These are phyloP conservation scores for Leptodactylus fallax DNA, from an alignment of 2,797 vertebrate species.

Conservation along the genomic window DNA sequence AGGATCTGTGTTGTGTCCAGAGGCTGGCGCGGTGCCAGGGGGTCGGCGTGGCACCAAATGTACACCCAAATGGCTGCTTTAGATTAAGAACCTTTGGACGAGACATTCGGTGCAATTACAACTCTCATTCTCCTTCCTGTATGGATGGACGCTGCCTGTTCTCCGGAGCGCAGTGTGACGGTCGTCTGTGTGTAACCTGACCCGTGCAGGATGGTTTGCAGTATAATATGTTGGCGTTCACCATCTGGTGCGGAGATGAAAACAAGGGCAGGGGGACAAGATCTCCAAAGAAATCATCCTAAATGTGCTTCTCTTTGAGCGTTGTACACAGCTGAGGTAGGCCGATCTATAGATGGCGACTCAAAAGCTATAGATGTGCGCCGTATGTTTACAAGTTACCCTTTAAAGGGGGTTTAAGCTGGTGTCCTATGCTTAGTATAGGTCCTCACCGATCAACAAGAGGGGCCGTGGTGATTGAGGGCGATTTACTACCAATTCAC, in stretches of 20 bases:
- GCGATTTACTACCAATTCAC: too few relatives aligned
- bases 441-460: neutral
- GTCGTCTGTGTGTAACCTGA: constrained; percentile 16
- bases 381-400: neutral
- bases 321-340: neutral
- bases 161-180: neutral
- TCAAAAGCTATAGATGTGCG: neutral
- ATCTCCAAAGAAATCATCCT: neutral
- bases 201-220: constrained; percentile 18
- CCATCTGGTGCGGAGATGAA: constrained; percentile 37
- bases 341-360: neutral
- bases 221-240: neutral
- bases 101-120: constrained; percentile 23
- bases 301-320: neutral
- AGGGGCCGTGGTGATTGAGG: neutral
- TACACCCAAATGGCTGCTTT: constrained; percentile 24
- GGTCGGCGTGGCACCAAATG: constrained; percentile 20
- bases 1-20: constrained; percentile 33
- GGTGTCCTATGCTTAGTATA: neutral
- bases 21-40: constrained; percentile 30
- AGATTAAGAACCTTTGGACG: constrained; percentile 23
- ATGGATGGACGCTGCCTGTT: neutral
- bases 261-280: constrained; percentile 34
- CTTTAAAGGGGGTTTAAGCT: neutral
- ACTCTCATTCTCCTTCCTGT: neutral